Conservation (phyloP, 2,888 invertebrate species). For the Habrosyne pyritoides region DNA sequence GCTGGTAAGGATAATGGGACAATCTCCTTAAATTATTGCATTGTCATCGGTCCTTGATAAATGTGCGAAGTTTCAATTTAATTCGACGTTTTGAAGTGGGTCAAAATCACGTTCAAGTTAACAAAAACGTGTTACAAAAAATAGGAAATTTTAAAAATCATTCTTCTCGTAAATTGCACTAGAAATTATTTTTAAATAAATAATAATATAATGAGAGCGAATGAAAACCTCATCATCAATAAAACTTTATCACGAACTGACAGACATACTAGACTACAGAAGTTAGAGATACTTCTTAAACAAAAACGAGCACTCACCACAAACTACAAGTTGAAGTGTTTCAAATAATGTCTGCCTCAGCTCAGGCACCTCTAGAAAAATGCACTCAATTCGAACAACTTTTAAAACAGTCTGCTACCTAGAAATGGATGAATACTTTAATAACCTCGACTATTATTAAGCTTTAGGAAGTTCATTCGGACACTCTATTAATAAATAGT, state of each 20-base stretch:
- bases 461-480: not conserved
- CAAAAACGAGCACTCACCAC: not conserved
- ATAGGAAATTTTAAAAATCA: too few relatives aligned
- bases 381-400: slow-evolving; percentile 30
- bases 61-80: too few relatives aligned
- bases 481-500: not conserved
- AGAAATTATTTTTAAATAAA: too few relatives aligned
- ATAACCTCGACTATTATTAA: not conserved
- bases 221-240: not conserved
- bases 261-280: not conserved
- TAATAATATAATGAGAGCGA: too few relatives aligned
- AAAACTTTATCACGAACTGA: not conserved
- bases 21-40: too few relatives aligned
- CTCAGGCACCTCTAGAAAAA: slow-evolving; percentile 29
- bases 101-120: too few relatives aligned
- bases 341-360: slow-evolving; percentile 8
- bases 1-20: too few relatives aligned
- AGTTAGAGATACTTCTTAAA: not conserved
- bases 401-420: slow-evolving; percentile 32
- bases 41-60: too few relatives aligned
- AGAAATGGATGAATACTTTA: slow-evolving; percentile 8
- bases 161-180: too few relatives aligned
- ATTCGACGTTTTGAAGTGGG: too few relatives aligned
- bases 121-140: too few relatives aligned
- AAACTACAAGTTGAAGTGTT: not conserved